Evolutionary conservation across 2,113 vertebrate genomes (phyloP).

Genomic region (Enhydra lutris): DNA sequence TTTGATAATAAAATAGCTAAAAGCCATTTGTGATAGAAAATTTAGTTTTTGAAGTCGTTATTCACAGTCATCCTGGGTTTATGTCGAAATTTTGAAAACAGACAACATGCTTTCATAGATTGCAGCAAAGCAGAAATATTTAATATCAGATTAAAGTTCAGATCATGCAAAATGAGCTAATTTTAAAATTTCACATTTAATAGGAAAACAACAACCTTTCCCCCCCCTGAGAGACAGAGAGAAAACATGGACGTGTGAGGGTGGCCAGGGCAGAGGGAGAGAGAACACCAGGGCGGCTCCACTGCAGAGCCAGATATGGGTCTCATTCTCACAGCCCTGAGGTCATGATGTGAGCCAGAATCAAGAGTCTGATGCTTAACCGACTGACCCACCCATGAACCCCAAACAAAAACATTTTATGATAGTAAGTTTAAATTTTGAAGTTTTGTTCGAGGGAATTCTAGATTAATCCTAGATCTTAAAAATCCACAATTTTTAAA

Average conservation of each 20-base stretch:
- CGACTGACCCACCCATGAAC: neutral
- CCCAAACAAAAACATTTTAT: neutral
- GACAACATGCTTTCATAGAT: neutral
- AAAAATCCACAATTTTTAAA: neutral
- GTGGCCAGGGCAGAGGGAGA: neutral
- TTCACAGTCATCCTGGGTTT: neutral
- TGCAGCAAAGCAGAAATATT: neutral
- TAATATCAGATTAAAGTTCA: neutral
- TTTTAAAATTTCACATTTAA: conserved; percentile 4
- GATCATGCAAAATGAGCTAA: neutral
- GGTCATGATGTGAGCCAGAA: neutral
- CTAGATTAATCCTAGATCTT: neutral
- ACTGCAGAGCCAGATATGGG: neutral
- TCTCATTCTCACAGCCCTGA: neutral
- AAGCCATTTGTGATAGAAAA: neutral
- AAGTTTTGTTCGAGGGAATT: neutral
- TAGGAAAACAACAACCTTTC: neutral
- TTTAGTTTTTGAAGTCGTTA: neutral
- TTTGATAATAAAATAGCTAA: neutral
- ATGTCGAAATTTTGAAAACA: neutral
- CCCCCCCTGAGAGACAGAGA: neutral
- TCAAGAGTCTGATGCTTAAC: neutral
- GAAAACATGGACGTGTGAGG: neutral
- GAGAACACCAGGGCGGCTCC: neutral
- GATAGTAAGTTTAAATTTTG: neutral